A percentile compares a stretch with the other conserved stretches of the same genome.
Conservation (phyloP, 2,888 invertebrate genomes). For the Chymomyza amoena region DNA sequence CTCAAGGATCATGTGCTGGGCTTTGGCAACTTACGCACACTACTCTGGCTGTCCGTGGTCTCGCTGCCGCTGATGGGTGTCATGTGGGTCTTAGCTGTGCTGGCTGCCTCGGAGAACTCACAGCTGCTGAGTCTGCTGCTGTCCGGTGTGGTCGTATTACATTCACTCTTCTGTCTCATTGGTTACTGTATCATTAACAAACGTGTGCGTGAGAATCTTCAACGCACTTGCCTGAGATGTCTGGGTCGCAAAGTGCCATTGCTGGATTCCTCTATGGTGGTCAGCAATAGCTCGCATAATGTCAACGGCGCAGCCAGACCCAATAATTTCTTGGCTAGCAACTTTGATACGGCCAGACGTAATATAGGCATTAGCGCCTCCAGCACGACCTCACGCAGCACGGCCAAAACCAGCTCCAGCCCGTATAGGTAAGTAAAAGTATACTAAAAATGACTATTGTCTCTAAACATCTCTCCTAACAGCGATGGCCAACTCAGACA, state of each 20-base stretch:
- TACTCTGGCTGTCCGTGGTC: slow-evolving; percentile 92
- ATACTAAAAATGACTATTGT: slow-evolving; percentile 62
- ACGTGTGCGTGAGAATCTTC: slow-evolving; percentile 87
- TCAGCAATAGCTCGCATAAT: slow-evolving; percentile 88
- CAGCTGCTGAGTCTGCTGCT: slow-evolving; percentile 87
- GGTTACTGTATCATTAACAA: slow-evolving; percentile 93
- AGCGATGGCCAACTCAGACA: slow-evolving; percentile 91
- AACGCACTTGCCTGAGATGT: slow-evolving; percentile 83
- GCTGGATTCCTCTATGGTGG: slow-evolving; percentile 86
- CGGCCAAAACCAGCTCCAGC: slow-evolving; percentile 95
- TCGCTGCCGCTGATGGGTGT: slow-evolving; percentile 90
- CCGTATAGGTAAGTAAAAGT: slow-evolving; percentile 85
- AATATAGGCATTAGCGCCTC: slow-evolving; percentile 96
- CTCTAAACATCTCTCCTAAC: neutral
- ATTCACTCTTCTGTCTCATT: slow-evolving; percentile 90
- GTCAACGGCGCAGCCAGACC: slow-evolving; percentile 80
- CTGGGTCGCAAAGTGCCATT: slow-evolving; percentile 90
- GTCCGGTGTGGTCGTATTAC: slow-evolving; percentile 87
- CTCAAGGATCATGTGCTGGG: slow-evolving; percentile 93
- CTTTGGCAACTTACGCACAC: slow-evolving; percentile 89
- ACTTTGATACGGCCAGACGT: slow-evolving; percentile 82
- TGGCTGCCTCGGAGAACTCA: slow-evolving; percentile 87
- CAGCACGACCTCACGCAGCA: slow-evolving; percentile 95
- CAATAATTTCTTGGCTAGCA: slow-evolving; percentile 74
- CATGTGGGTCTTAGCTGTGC: slow-evolving; percentile 91